These are phyloP conservation scores for Pherbina coryleti DNA, from an alignment of 2,888 invertebrate species.

Conservation along the genomic window DNA sequence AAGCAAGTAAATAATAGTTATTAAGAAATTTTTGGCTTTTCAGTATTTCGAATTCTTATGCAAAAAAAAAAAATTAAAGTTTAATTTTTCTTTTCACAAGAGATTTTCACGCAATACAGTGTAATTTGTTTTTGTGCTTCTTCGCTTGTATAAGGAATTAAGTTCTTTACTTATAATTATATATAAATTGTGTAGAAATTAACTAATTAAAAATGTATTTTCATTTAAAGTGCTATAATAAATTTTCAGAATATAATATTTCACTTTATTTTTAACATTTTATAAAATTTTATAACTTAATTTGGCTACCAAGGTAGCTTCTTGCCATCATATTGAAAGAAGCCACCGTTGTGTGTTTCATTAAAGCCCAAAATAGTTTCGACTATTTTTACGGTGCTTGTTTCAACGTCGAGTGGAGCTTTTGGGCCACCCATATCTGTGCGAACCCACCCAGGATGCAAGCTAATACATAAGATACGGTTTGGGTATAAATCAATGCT, in stretches of 20 bases:
- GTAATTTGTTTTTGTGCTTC: slow-evolving; percentile 21
- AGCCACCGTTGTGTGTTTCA: slow-evolving; percentile 80
- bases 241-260: slow-evolving; percentile 1
- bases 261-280: not conserved
- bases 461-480: slow-evolving; percentile 78
- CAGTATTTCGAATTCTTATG: too few species aligned
- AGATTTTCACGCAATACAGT: slow-evolving; percentile 11
- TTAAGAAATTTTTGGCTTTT: too few species aligned
- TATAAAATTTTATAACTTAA: not conserved
- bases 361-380: slow-evolving; percentile 75
- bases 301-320: slow-evolving; percentile 77
- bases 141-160: slow-evolving; percentile 31
- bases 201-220: slow-evolving; percentile 17
- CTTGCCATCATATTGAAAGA: slow-evolving; percentile 83
- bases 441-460: slow-evolving; percentile 94
- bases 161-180: slow-evolving; percentile 26
- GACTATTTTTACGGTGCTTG: slow-evolving; percentile 77
- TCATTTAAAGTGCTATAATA: slow-evolving; percentile 18
- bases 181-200: slow-evolving; percentile 12
- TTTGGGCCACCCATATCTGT: slow-evolving; percentile 89
- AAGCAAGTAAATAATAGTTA: too few species aligned
- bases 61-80: too few species aligned
- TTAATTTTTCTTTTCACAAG: slow-evolving; percentile 2
- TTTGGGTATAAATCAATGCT: slow-evolving; percentile 83
- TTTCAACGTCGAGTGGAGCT: slow-evolving; percentile 80